phyloP scores from a whole-genome alignment of 1,140 invertebrate genomes.

The Papilio helenus region DNA sequence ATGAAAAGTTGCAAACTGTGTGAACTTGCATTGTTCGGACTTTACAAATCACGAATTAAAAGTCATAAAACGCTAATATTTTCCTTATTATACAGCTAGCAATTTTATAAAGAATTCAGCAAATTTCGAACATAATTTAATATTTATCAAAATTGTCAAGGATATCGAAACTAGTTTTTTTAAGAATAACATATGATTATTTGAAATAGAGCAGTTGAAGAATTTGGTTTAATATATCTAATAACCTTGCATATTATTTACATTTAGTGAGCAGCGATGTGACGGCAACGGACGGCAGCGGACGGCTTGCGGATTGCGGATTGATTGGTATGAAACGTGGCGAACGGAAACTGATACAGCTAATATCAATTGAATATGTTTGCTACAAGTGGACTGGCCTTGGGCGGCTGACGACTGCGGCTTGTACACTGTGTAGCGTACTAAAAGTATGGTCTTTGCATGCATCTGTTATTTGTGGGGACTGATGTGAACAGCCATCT shows the following conservation, averaged over 20 bases:
- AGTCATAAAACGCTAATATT: background rate
- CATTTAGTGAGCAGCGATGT: background rate
- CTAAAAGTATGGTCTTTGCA: too few relatives aligned
- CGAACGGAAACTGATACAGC: constrained; percentile 24
- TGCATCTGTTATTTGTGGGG: too few relatives aligned
- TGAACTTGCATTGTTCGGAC: constrained; percentile 2
- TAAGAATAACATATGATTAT: too few relatives aligned
- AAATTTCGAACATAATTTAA: background rate
- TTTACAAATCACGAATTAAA: background rate
- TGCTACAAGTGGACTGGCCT: constrained; percentile 25
- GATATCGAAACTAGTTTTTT: background rate
- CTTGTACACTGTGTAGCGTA: background rate
- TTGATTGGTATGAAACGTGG: background rate
- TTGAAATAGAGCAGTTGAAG: too few relatives aligned
- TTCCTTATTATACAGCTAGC: background rate
- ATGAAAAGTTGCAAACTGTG: background rate
- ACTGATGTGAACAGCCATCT: too few relatives aligned
- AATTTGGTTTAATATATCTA: too few relatives aligned
- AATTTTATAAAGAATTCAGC: background rate
- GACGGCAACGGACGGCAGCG: too few relatives aligned
- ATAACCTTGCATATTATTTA: too few relatives aligned
- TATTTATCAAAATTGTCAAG: too few relatives aligned
- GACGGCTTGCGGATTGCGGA: background rate
- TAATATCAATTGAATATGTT: constrained; percentile 27
- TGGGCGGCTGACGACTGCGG: background rate